Conservation (phyloP, 2,797 vertebrate species). For the Otolemur crassicaudatus region DNA sequence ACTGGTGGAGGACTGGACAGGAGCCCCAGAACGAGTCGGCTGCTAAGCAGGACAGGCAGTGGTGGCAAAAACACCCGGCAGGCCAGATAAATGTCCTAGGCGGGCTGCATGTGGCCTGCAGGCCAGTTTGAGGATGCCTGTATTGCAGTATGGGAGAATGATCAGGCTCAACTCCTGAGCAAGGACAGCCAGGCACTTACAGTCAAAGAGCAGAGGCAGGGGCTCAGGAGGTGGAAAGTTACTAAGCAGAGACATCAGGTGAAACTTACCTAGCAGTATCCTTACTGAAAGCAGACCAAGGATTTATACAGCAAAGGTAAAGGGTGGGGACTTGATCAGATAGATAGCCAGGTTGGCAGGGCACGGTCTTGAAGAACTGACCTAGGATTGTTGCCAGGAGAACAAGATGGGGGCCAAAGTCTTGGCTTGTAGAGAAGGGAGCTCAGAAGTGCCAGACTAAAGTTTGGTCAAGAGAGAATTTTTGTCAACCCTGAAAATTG, state of each 20-base stretch:
- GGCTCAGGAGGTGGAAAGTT: background rate
- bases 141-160: background rate
- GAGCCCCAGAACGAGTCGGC: too few relatives aligned
- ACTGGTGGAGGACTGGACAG: too few relatives aligned
- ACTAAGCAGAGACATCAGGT: background rate
- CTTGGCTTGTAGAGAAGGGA: background rate
- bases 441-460: background rate
- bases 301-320: background rate
- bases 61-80: too few relatives aligned
- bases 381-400: background rate
- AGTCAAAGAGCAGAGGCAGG: background rate
- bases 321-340: background rate
- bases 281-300: constrained; percentile 4
- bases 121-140: too few relatives aligned
- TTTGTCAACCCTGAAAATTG: background rate
- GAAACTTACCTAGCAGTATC: background rate
- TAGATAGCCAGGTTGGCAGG: background rate
- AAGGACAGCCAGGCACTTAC: background rate
- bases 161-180: background rate
- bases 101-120: too few relatives aligned
- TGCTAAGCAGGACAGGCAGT: too few relatives aligned
- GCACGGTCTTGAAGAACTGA: background rate
- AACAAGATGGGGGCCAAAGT: background rate
- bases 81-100: too few relatives aligned
- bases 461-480: background rate